These are phyloP conservation scores for Xenopus borealis DNA, from an alignment of 2,113 vertebrate species.

Conservation along the genomic window DNA sequence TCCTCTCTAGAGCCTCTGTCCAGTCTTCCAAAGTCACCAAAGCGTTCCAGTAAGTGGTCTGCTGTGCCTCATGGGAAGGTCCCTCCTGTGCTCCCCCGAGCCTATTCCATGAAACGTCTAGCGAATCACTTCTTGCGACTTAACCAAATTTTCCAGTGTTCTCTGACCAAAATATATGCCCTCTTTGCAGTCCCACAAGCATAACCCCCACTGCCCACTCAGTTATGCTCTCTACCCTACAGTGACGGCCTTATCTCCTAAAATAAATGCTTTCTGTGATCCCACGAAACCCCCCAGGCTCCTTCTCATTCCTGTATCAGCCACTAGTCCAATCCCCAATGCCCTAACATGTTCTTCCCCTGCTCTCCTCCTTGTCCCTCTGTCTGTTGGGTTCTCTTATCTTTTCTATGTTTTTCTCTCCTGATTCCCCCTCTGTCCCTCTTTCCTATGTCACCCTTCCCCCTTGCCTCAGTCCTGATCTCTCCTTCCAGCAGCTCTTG, in stretches of 20 bases:
- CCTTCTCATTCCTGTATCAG: not conserved
- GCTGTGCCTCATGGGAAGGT: no score
- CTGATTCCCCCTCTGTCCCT: not conserved
- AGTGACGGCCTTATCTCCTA: not conserved
- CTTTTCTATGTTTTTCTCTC: no score
- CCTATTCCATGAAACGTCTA: no score
- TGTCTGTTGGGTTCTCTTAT: not conserved
- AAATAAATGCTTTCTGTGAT: no score
- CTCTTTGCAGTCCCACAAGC: no score
- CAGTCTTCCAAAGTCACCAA: no score
- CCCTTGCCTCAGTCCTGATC: not conserved
- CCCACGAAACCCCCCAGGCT: not conserved
- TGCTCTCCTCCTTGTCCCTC: not conserved
- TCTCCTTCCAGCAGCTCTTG: not conserved
- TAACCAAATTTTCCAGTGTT: not conserved
- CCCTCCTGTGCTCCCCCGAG: no score
- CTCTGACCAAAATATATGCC: not conserved
- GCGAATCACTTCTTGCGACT: not conserved
- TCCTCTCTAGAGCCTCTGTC: no score
- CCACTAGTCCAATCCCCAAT: not conserved
- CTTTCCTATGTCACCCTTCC: not conserved
- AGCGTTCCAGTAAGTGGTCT: no score
- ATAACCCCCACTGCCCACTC: no score
- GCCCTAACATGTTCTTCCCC: not conserved
- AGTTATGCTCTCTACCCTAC: not conserved